Conservation (phyloP, 2,797 vertebrate genomes). For the Sebastes ruberrimus region DNA sequence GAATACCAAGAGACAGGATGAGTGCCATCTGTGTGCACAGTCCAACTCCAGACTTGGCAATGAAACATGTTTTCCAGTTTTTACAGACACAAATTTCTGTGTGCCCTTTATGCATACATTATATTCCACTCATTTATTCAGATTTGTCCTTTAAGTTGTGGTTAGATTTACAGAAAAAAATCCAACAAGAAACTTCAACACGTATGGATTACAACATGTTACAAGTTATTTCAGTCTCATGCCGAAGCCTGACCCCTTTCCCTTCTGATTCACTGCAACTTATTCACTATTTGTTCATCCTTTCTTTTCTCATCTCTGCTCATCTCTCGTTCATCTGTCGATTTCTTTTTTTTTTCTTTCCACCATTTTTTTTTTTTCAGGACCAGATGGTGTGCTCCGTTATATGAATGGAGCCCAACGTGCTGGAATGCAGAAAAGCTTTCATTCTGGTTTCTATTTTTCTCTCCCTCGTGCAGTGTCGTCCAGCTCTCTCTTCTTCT, state of each 20-base stretch:
- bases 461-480: not conserved
- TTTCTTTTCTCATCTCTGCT: not conserved
- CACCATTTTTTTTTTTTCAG: not conserved
- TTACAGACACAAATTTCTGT: not conserved
- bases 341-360: not conserved
- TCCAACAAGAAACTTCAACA: not conserved
- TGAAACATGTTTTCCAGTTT: not conserved
- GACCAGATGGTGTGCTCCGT: constrained; percentile 39
- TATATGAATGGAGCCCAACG: constrained; percentile 26
- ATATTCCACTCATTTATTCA: not conserved
- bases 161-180: not conserved
- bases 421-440: constrained; percentile 1
- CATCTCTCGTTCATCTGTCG: not conserved
- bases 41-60: not conserved
- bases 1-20: not conserved
- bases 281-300: not conserved
- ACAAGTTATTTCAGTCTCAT: not conserved
- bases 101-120: not conserved
- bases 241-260: not conserved
- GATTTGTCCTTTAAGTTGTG: not conserved
- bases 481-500: not conserved
- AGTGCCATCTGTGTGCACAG: not conserved
- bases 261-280: not conserved
- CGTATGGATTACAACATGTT: not conserved
- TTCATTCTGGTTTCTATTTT: constrained; percentile 24